Percentiles rank a stretch among this genome's conserved stretches.
Evolutionary conservation across 2,797 vertebrate genomes (phyloP).

Genomic region (Hippopotamyrus pictus): DNA sequence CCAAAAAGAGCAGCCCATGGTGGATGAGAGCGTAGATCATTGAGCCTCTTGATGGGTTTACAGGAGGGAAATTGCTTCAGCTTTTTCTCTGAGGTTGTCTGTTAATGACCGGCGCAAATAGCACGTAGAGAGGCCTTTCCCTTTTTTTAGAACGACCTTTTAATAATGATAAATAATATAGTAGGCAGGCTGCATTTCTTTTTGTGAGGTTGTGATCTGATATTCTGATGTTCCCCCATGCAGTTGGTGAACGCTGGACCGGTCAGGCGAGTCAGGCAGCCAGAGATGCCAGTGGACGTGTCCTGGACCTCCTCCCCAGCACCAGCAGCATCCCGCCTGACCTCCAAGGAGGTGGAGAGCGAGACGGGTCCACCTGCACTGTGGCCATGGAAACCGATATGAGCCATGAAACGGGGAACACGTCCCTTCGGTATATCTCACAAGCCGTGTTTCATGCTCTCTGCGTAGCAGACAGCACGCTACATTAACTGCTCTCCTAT

Average conservation of each 20-base stretch:
- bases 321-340: slow-evolving; percentile 45
- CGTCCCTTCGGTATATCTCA: slow-evolving; percentile 54
- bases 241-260: slow-evolving; percentile 77
- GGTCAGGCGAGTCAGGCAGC: slow-evolving; percentile 57
- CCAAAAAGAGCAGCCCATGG: not conserved
- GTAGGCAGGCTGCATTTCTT: not conserved
- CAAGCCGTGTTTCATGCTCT: not conserved
- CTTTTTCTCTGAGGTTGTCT: not conserved
- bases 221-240: slow-evolving; percentile 69
- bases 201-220: slow-evolving; percentile 61
- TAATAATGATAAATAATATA: not conserved
- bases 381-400: slow-evolving; percentile 54
- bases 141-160: not conserved
- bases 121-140: not conserved
- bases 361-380: slow-evolving; percentile 55
- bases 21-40: not conserved
- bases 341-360: slow-evolving; percentile 33
- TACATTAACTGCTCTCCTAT: not conserved
- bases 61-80: not conserved
- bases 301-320: slow-evolving; percentile 55
- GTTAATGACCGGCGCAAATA: not conserved
- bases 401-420: slow-evolving; percentile 46
- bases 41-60: not conserved
- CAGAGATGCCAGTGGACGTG: slow-evolving; percentile 44
- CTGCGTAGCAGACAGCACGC: not conserved